phyloP scores from a whole-genome alignment of 2,113 vertebrate species.

The Phasianus colchicus region DNA sequence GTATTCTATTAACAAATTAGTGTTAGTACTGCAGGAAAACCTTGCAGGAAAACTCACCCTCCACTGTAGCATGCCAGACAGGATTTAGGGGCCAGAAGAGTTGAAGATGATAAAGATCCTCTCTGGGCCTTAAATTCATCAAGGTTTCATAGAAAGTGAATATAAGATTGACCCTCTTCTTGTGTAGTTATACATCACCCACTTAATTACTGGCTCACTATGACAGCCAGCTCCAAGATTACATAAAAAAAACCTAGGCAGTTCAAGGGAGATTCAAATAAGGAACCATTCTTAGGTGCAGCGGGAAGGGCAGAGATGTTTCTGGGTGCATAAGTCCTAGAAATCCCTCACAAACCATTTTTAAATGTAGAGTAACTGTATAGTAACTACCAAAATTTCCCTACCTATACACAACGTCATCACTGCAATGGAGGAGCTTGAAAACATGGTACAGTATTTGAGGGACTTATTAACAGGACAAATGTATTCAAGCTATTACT shows the following conservation, averaged over 20 bases:
- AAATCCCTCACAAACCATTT: background rate
- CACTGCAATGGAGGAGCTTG: background rate
- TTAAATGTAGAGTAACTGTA: background rate
- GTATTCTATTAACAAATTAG: background rate
- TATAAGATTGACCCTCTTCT: background rate
- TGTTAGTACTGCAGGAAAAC: slow-evolving; percentile 3
- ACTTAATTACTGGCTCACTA: background rate
- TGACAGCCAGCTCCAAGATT: background rate
- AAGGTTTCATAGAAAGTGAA: background rate
- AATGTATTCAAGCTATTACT: background rate
- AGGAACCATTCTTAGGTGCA: background rate
- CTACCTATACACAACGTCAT: background rate
- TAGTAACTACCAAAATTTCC: background rate
- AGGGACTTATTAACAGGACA: background rate
- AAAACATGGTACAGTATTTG: background rate
- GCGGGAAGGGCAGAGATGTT: background rate
- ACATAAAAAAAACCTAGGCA: background rate
- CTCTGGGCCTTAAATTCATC: background rate
- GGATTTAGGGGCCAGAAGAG: background rate
- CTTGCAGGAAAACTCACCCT: background rate
- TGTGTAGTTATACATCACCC: background rate
- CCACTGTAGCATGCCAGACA: background rate
- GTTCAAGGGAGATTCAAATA: background rate
- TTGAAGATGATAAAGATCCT: too few relatives aligned
- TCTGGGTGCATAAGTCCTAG: background rate